Conservation (phyloP, 2,797 vertebrate genomes). For the Lophius americanus region DNA sequence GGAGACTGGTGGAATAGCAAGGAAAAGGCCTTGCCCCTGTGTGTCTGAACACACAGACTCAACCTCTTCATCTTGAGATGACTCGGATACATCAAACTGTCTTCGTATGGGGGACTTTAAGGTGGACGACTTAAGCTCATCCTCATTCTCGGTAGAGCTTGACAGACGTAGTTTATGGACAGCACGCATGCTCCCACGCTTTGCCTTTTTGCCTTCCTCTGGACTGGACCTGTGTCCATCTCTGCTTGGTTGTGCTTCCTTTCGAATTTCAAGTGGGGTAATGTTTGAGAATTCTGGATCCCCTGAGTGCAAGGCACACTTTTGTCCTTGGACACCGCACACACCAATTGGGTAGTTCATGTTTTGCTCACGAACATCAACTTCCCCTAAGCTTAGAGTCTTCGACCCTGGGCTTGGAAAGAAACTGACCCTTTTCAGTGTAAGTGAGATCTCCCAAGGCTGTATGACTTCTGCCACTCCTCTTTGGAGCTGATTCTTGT, state of each 20-base stretch:
- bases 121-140: slow-evolving; percentile 59
- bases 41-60: slow-evolving; percentile 71
- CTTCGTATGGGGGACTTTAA: slow-evolving; percentile 48
- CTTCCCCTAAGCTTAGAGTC: slow-evolving; percentile 67
- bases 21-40: slow-evolving; percentile 71
- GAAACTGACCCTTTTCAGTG: slow-evolving; percentile 78
- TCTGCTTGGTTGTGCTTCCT: slow-evolving; percentile 63
- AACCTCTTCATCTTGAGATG: slow-evolving; percentile 78
- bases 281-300: slow-evolving; percentile 64
- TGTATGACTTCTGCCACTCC: slow-evolving; percentile 75
- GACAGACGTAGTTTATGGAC: slow-evolving; percentile 77
- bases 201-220: slow-evolving; percentile 55
- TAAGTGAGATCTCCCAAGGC: slow-evolving; percentile 82
- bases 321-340: slow-evolving; percentile 78
- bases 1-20: slow-evolving; percentile 72
- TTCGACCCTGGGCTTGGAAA: slow-evolving; percentile 49
- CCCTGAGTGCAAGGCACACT: slow-evolving; percentile 79
- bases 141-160: slow-evolving; percentile 72
- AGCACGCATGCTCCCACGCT: slow-evolving; percentile 60
- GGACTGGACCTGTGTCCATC: slow-evolving; percentile 37
- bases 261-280: slow-evolving; percentile 70
- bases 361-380: slow-evolving; percentile 72
- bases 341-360: slow-evolving; percentile 80
- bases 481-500: slow-evolving; percentile 74
- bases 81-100: slow-evolving; percentile 62